Percentiles rank a stretch among this genome's conserved stretches.
Conservation (phyloP, 2,888 invertebrate genomes). For the Euphydryas editha region DNA sequence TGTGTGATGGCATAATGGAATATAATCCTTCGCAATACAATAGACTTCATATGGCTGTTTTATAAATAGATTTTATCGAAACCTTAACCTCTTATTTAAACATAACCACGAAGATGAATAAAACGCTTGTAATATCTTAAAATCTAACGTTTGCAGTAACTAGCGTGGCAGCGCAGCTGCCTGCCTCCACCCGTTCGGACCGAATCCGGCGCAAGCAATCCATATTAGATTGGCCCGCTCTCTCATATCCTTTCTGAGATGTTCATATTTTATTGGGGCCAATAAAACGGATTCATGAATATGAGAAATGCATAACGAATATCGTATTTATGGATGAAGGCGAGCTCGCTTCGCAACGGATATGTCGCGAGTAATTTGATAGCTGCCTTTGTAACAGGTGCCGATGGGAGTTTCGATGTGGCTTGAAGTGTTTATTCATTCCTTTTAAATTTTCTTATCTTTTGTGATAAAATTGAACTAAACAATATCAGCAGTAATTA, state of each 20-base stretch:
- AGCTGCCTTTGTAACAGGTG: conserved; percentile 83
- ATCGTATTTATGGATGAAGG: conserved; percentile 82
- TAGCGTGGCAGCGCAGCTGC: conserved; percentile 39
- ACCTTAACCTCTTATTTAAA: no score
- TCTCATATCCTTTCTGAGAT: conserved; percentile 84
- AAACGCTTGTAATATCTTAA: background rate
- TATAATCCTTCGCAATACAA: conserved; percentile 34
- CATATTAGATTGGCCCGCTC: conserved; percentile 83
- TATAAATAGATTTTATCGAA: background rate
- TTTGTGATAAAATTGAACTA: conserved; percentile 42
- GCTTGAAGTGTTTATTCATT: conserved; percentile 71
- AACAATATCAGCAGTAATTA: background rate
- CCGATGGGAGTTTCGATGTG: conserved; percentile 80
- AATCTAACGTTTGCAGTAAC: conserved; percentile 12
- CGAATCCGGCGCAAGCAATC: conserved; percentile 81
- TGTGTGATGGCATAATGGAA: conserved; percentile 46
- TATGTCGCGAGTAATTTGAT: conserved; percentile 82
- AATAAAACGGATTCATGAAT: conserved; percentile 85
- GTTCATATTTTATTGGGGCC: conserved; percentile 85
- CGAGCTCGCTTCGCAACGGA: conserved; percentile 71
- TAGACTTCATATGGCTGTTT: background rate
- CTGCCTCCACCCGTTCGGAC: conserved; percentile 63
- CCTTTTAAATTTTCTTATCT: conserved; percentile 69
- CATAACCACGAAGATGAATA: background rate
- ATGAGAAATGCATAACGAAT: conserved; percentile 84